These are phyloP conservation scores for Cryptoprocta ferox DNA, from an alignment of 2,797 vertebrate genomes.

Conservation along the genomic window DNA sequence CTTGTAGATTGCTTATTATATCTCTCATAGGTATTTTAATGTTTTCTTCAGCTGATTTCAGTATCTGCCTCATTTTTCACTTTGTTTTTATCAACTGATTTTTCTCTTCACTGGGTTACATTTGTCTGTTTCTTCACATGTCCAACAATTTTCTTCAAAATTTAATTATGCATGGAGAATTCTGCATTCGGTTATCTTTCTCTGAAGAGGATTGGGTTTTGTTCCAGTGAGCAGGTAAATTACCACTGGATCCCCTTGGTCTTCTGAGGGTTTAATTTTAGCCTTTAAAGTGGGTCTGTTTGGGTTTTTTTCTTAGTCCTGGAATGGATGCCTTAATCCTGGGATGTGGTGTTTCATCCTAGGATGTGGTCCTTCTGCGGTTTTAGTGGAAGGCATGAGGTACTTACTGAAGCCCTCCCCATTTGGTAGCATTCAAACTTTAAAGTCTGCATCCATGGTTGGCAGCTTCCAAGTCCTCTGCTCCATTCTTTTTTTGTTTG, in stretches of 20 bases:
- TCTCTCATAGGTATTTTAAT: slow-evolving; percentile 40
- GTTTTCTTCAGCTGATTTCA: slow-evolving; percentile 2
- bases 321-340: not conserved
- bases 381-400: not conserved
- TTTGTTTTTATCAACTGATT: slow-evolving; percentile 32
- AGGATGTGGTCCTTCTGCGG: not conserved
- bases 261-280: not conserved
- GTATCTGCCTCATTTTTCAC: not conserved
- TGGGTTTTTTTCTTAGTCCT: not conserved
- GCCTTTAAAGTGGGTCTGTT: not conserved
- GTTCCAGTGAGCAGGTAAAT: not conserved
- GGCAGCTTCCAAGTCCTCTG: not conserved
- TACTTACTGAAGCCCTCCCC: not conserved
- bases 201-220: slow-evolving; percentile 3
- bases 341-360: not conserved
- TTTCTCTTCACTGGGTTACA: not conserved
- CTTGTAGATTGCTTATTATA: not conserved
- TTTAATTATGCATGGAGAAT: not conserved
- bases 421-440: not conserved
- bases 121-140: slow-evolving; percentile 12
- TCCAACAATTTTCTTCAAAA: not conserved
- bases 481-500: not conserved
- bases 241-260: not conserved
- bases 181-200: slow-evolving; percentile 5
- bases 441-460: not conserved